Base-by-base conservation (phyloP, 2,113 vertebrate genomes). In the Orthochromis indermauri region DNA sequence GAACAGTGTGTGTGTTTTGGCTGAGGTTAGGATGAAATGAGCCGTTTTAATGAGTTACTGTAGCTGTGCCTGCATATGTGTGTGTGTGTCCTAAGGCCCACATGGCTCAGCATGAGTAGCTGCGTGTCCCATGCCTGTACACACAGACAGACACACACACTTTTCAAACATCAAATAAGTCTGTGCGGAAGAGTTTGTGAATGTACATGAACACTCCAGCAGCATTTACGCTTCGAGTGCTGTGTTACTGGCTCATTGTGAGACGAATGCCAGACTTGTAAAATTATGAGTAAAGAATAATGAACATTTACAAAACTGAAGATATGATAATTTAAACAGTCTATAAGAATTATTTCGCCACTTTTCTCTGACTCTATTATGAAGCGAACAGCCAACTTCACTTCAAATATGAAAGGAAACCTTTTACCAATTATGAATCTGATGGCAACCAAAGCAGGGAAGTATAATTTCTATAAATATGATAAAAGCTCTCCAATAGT, bases 1-100 rank as follows among this genome's bases (percentile, higher is more conserved):
- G 81, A 87, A 68, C 57, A 91, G 82, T 94, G 89, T 94, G 86
- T 94, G 86, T 93, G 88, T 89, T 80, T 93, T 91, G 86, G 92
- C 93, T 90, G 84, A 91, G 89, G 91, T 88, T 86, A 40, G 87
- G 88, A 90, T 94, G 88, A 95, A 96, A 96, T 95, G 94, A 94
- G 95, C 81, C 92, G 7, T 95, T 95, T 95, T 95, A 94, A 95
- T 89, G 93, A 96, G 84, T 94, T 93, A 91, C 80, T 88, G 82
- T 86, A 89, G 83, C 86, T 76, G 54, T 68, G 78, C 83, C 28
- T 61, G 28, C 2, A 1, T 61, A 0, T 13, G 4, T 82, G 24
- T 91, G 31, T 21, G n/a, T 42, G 71, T 80, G 86, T 89, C 66
- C 85, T 51, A 84, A 84, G 84, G 81, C 66, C 79, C 84, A 88